Conservation (phyloP, 37 sponge, comb jelly and placozoan genomes). For the Crambe crambe region DNA sequence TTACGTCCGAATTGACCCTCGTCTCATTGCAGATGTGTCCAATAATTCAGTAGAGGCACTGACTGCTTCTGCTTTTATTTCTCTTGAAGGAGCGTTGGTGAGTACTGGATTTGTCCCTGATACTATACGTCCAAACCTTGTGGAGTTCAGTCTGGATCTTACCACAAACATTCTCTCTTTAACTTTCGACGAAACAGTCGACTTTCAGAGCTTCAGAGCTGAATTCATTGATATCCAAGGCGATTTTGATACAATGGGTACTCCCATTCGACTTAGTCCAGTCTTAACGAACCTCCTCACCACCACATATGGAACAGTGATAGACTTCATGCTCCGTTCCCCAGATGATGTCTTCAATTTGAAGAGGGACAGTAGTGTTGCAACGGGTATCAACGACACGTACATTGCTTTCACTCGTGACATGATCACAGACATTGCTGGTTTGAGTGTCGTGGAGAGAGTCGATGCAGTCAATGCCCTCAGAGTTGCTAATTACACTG, state of each 20-base stretch:
- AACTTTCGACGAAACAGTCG: constrained; percentile 89
- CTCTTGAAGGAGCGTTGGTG: constrained; percentile 2
- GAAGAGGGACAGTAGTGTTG: constrained; percentile 54
- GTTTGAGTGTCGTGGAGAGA: constrained; percentile 34
- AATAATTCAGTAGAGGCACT: constrained; percentile 36
- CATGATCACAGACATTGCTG: constrained; percentile 59
- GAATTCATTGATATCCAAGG: constrained; percentile 77
- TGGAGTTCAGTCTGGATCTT: constrained; percentile 66
- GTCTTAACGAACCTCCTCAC: constrained; percentile 32
- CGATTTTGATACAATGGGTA: neutral
- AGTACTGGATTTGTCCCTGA: constrained; percentile 37
- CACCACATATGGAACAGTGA: constrained; percentile 29
- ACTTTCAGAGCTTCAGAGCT: constrained; percentile 53
- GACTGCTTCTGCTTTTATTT: constrained; percentile 6
- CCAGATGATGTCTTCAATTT: constrained; percentile 60
- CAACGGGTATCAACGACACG: constrained; percentile 69
- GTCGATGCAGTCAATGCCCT: constrained; percentile 39
- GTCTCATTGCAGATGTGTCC: constrained; percentile 65
- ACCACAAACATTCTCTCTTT: constrained; percentile 61
- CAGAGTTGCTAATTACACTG: constrained; percentile 25
- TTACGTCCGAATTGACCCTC: constrained; percentile 42
- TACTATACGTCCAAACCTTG: constrained; percentile 59
- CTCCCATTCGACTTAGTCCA: constrained; percentile 30
- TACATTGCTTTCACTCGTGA: constrained; percentile 45
- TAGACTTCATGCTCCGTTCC: constrained; percentile 50